Percentiles rank a stretch among this genome's conserved stretches.
Conservation (phyloP, 1,140 invertebrate species). For the Anastrepha obliqua region DNA sequence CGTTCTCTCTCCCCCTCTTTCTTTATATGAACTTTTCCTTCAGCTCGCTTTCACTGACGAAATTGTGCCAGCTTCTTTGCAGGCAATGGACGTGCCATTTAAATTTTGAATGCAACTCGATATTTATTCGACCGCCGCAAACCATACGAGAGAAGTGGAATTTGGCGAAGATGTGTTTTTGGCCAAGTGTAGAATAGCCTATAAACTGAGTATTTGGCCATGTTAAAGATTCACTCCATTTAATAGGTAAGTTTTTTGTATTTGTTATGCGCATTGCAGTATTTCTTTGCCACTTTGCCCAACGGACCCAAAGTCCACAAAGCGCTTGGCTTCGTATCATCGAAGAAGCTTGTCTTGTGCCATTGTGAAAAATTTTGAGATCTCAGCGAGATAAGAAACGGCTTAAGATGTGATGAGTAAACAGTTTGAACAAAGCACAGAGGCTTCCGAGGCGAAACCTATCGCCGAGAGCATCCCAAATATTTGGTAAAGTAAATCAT, state of each 20-base stretch:
- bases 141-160: background rate
- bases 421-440: too few species aligned
- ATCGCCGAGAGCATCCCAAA: too few species aligned
- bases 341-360: too few species aligned
- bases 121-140: background rate
- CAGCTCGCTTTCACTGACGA: background rate
- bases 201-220: background rate
- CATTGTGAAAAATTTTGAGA: too few species aligned
- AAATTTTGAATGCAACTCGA: conserved; percentile 4
- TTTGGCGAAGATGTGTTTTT: background rate
- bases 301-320: too few species aligned
- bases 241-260: background rate
- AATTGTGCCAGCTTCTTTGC: background rate
- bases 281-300: too few species aligned
- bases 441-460: too few species aligned
- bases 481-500: too few species aligned
- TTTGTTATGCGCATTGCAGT: background rate
- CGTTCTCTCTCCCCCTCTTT: background rate
- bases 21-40: background rate
- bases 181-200: background rate
- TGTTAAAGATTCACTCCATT: conserved; percentile 23
- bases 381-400: too few species aligned
- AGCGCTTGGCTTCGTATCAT: too few species aligned
- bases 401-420: too few species aligned
- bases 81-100: background rate